Base-by-base conservation (phyloP, 1,140 invertebrate genomes). In the Neoseiulus cucumeris region DNA sequence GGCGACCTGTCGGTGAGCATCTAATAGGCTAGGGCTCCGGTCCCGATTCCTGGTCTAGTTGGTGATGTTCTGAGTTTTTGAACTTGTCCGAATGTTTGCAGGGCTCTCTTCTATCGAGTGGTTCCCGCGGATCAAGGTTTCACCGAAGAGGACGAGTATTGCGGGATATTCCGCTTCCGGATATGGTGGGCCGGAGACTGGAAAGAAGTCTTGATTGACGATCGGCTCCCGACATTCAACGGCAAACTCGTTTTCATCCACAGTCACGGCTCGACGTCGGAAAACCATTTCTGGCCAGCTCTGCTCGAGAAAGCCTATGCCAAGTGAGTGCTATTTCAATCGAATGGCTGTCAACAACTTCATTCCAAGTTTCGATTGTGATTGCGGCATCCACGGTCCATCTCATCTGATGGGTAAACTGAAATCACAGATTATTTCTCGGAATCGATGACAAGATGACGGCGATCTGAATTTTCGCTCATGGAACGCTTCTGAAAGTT, bases 281-380 rank as follows among this genome's bases (percentile, higher is more conserved):
- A 84, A 1, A 88, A 91, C 70, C 86, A 89, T 72, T 93, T 93
- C 74, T 98, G 94, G 94, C 87, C 91, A 0, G 85, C 91, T 0
- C 77, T 98, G 22, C 77, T 98, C 51, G 94, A 98, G 77, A 98
- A 98, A 78, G 94, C 94, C 22, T 98, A 97, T 74, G 94, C 94
- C 64, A 98, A 98, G 89, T 91, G 75, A 84, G 84, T 80, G 64
- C 67, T 42, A 7, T 18, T n/a, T 22, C 25, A 51, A 67, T 66
- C 55, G 28, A 25, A 39, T 65, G 22, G 28, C 42, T 17, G 6
- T 44, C 29, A 39, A 44, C 1, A 65, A 44, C 41, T 44, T 39
- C 22, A 70, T 70, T 69, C 45, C 18, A 55, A 65, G 20, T 77
- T 30, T 18, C 44, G 6, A 68, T 22, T 18, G 17, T 39, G n/a